Conservation (phyloP, 2,113 vertebrate species). For the Chaetodon trifascialis region DNA sequence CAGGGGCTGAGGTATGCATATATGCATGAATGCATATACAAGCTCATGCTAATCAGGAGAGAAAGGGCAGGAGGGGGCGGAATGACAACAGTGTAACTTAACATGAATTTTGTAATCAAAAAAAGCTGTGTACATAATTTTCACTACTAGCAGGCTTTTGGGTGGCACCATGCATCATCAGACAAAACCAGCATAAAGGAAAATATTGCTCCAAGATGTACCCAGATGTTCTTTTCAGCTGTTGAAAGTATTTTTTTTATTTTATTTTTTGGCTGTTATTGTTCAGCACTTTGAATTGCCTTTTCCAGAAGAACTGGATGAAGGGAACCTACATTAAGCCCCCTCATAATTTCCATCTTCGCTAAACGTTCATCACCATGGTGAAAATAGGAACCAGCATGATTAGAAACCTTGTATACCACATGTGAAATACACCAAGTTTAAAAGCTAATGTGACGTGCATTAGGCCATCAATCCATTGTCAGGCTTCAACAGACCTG, state of each 20-base stretch:
- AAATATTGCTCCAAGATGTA: slow-evolving; percentile 7
- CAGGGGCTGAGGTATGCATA: slow-evolving; percentile 35
- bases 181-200: not conserved
- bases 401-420: not conserved
- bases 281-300: slow-evolving; percentile 2
- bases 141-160: not conserved
- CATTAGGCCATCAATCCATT: slow-evolving; percentile 10
- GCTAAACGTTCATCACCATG: not conserved
- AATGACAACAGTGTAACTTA: not conserved
- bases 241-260: slow-evolving; percentile 13
- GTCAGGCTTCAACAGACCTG: slow-evolving; percentile 45
- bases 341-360: slow-evolving; percentile 1
- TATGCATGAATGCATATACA: slow-evolving; percentile 1
- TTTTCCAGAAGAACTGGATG: slow-evolving; percentile 12
- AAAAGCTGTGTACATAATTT: slow-evolving; percentile 1
- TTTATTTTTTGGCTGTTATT: not conserved
- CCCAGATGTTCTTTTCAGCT: slow-evolving; percentile 24
- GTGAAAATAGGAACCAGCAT: not conserved
- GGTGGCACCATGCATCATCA: not conserved
- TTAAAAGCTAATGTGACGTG: not conserved
- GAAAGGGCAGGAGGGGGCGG: slow-evolving; percentile 9
- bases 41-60: slow-evolving; percentile 42
- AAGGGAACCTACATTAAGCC: not conserved
- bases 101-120: slow-evolving; percentile 35
- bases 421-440: slow-evolving; percentile 1